Evolutionary conservation across 2,113 vertebrate species (phyloP).

Genomic region (Colinus virginianus): DNA sequence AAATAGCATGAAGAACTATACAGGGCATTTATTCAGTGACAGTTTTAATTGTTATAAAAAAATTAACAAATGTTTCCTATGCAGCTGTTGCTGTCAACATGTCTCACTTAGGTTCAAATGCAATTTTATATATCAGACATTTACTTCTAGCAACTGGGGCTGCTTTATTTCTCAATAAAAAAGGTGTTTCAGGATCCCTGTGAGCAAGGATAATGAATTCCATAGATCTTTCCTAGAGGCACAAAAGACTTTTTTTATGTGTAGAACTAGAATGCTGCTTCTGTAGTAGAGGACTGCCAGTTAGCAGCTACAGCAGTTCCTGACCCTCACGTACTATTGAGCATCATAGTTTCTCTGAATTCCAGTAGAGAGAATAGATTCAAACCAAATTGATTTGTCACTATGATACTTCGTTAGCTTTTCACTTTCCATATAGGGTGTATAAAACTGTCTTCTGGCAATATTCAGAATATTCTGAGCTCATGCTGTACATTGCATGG

Average conservation of each 20-base stretch:
- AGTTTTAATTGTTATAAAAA: background rate
- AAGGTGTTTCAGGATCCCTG: background rate
- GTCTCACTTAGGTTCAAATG: background rate
- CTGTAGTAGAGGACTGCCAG: background rate
- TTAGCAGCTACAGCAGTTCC: background rate
- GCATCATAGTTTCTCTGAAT: background rate
- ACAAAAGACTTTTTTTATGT: background rate
- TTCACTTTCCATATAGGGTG: background rate
- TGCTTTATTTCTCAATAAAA: background rate
- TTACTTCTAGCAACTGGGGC: background rate
- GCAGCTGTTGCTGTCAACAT: background rate
- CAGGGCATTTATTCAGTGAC: background rate
- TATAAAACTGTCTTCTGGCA: background rate
- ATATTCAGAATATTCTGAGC: background rate
- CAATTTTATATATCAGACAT: background rate
- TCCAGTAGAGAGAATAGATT: background rate
- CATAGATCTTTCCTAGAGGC: background rate
- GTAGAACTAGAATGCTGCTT: background rate
- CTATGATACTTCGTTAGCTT: background rate
- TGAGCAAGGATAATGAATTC: background rate
- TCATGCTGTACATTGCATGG: background rate
- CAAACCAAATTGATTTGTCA: background rate
- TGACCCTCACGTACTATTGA: background rate
- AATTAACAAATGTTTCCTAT: background rate
- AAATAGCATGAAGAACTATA: background rate